Percentiles rank a stretch among this genome's conserved stretches.
Conservation (phyloP, 2,113 vertebrate species). For the Ciconia stormi region DNA sequence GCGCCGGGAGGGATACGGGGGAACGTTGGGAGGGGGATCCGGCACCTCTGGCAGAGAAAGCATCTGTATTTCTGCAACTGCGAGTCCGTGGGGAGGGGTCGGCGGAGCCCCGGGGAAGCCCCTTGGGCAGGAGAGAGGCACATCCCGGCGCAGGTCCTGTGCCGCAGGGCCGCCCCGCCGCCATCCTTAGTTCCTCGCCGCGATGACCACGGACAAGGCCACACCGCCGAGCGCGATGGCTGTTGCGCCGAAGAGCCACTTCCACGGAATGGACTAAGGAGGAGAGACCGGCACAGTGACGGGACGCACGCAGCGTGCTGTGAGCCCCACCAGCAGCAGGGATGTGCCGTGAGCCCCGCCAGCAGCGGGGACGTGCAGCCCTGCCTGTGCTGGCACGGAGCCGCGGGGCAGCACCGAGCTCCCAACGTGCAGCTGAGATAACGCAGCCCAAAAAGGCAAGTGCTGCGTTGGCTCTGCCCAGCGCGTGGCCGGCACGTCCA, state of each 20-base stretch:
- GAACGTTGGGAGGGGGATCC: neutral
- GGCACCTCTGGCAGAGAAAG: neutral
- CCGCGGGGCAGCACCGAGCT: neutral
- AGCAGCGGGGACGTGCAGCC: neutral
- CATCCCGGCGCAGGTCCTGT: rapidly evolving
- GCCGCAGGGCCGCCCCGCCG: neutral
- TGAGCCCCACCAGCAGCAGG: neutral
- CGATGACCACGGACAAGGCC: slow-evolving; percentile 94
- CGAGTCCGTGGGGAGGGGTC: neutral
- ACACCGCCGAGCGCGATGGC: slow-evolving; percentile 93
- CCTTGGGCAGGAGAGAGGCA: neutral
- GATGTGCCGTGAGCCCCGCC: rapidly evolving
- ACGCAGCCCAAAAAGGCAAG: neutral
- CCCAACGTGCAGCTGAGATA: rapidly evolving
- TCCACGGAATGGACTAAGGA: slow-evolving; percentile 83
- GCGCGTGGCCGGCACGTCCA: neutral
- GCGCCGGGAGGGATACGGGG: neutral
- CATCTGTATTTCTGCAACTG: neutral
- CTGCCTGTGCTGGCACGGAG: neutral
- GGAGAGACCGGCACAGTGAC: neutral
- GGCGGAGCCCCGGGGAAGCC: neutral
- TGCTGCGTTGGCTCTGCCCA: rapidly evolving
- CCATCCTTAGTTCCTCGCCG: slow-evolving; percentile 87
- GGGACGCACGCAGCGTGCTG: rapidly evolving
- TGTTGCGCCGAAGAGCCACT: slow-evolving; percentile 95